phyloP scores from a whole-genome alignment of 35 echinoderm and acorn worm genomes.

The Lytechinus pictus region DNA sequence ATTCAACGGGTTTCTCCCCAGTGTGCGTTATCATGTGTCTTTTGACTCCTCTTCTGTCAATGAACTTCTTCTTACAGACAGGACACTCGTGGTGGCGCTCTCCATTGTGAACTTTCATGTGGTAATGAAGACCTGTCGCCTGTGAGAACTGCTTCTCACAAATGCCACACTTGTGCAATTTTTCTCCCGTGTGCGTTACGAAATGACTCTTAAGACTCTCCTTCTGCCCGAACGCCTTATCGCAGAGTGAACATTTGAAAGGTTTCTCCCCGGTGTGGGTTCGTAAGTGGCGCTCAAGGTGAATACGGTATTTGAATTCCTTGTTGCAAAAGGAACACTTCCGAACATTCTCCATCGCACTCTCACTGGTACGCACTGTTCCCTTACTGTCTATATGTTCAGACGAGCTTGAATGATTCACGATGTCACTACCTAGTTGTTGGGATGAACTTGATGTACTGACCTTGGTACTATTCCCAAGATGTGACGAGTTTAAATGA shows the following conservation, averaged over 20 bases:
- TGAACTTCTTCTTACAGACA: neutral
- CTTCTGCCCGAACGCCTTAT: neutral
- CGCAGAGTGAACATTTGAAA: too few relatives aligned
- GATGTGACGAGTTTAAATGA: too few relatives aligned
- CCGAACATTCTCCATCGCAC: too few relatives aligned
- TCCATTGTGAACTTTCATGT: neutral
- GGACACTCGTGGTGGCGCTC: neutral
- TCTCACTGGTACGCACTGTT: too few relatives aligned
- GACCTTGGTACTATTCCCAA: too few relatives aligned
- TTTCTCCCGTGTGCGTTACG: constrained; percentile 47
- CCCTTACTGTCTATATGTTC: too few relatives aligned
- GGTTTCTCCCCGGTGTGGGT: too few relatives aligned
- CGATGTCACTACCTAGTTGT: too few relatives aligned
- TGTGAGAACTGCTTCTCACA: constrained; percentile 61
- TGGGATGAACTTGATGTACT: too few relatives aligned
- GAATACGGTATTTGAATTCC: neutral
- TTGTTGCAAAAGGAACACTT: too few relatives aligned
- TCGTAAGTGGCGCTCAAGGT: too few relatives aligned
- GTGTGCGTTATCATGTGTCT: neutral
- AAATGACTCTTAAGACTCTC: constrained; percentile 28
- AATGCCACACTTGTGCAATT: constrained; percentile 29
- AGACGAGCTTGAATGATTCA: too few relatives aligned
- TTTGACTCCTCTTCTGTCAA: neutral
- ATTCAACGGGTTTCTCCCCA: neutral
- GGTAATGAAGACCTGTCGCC: neutral